A percentile compares a stretch with the other conserved stretches of the same genome.
Conservation (phyloP, 2,797 vertebrate genomes). For the Gymnothorax javanicus region DNA sequence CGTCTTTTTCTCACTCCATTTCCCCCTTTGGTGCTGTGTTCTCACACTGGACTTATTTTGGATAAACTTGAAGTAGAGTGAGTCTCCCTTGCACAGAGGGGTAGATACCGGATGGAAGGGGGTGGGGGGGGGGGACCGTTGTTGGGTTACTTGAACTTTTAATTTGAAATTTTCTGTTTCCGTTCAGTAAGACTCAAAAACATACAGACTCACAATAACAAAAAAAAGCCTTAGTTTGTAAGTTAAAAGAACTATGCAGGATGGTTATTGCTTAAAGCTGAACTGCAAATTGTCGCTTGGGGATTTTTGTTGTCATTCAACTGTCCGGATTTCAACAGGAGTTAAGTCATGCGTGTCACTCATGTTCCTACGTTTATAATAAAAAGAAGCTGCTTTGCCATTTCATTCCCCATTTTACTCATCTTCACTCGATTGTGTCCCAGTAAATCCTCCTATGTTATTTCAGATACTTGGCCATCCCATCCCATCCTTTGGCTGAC, state of each 20-base stretch:
- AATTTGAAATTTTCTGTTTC: slow-evolving; percentile 31
- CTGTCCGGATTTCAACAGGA: slow-evolving; percentile 58
- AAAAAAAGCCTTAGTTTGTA: slow-evolving; percentile 75
- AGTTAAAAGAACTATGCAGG: slow-evolving; percentile 78
- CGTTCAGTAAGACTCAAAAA: slow-evolving; percentile 54
- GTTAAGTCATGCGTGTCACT: slow-evolving; percentile 51
- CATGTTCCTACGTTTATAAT: slow-evolving; percentile 32
- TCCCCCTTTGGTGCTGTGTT: slow-evolving; percentile 69
- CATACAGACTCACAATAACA: slow-evolving; percentile 62
- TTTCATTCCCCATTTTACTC: background rate
- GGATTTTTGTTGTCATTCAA: slow-evolving; percentile 62
- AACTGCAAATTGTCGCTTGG: slow-evolving; percentile 69
- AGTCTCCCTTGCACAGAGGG: slow-evolving; percentile 45
- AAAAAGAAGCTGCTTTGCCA: background rate
- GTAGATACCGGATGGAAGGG: slow-evolving; percentile 15
- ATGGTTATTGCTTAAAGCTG: slow-evolving; percentile 74
- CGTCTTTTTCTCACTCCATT: slow-evolving; percentile 58
- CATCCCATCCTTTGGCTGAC: slow-evolving; percentile 44
- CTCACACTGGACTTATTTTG: slow-evolving; percentile 77
- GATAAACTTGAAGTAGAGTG: slow-evolving; percentile 6
- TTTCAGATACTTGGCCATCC: slow-evolving; percentile 11
- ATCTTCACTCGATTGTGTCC: slow-evolving; percentile 50
- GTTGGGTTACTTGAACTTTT: slow-evolving; percentile 76
- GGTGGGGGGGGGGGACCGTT: slow-evolving; percentile 48
- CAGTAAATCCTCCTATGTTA: slow-evolving; percentile 14